A percentile compares a stretch with the other conserved stretches of the same genome.
Conservation (phyloP, 2,113 vertebrate species). For the Sylvia atricapilla region DNA sequence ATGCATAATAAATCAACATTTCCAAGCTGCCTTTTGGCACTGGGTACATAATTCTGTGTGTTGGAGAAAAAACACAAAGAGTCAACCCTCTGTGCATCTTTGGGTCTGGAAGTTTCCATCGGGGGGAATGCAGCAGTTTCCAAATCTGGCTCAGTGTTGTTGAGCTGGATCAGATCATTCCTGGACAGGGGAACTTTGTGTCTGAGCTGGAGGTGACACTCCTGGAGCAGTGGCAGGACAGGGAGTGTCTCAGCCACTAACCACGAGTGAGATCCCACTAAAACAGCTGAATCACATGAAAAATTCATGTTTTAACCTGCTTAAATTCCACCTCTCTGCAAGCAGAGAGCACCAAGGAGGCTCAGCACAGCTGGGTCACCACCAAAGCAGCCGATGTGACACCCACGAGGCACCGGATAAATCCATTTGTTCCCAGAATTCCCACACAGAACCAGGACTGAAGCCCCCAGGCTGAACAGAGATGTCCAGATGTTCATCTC, state of each 20-base stretch:
- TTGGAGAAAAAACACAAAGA: background rate
- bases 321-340: background rate
- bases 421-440: background rate
- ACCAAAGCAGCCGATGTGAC: background rate
- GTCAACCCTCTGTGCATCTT: background rate
- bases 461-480: background rate
- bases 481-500: background rate
- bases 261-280: background rate
- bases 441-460: background rate
- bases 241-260: background rate
- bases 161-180: background rate
- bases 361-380: background rate
- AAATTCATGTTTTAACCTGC: background rate
- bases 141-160: background rate
- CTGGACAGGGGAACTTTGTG: background rate
- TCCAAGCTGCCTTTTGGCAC: background rate
- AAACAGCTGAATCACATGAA: background rate
- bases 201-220: background rate
- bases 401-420: background rate
- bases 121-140: background rate
- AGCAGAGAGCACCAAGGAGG: background rate
- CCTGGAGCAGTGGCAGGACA: background rate
- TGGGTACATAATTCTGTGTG: background rate
- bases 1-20: background rate
- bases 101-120: background rate